These are phyloP conservation scores for Nylanderia fulva DNA, from an alignment of 1,140 invertebrate genomes.

Conservation along the genomic window DNA sequence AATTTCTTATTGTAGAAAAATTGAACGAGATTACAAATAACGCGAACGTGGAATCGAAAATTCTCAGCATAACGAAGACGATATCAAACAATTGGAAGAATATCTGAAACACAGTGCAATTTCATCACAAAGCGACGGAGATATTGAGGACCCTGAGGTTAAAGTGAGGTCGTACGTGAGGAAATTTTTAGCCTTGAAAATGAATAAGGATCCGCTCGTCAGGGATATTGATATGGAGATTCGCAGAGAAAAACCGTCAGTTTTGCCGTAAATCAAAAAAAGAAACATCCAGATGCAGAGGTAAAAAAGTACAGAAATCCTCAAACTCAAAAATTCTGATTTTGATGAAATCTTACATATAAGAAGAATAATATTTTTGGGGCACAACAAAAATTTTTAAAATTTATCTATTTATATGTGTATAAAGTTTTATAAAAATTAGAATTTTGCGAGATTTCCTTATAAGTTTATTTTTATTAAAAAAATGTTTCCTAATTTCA, in stretches of 20 bases:
- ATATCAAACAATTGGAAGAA: conserved; percentile 90
- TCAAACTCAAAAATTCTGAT: too few relatives aligned
- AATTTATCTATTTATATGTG: too few relatives aligned
- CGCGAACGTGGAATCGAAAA: conserved; percentile 74
- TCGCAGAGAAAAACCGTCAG: conserved; percentile 90
- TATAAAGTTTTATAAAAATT: too few relatives aligned
- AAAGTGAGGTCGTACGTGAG: conserved; percentile 90
- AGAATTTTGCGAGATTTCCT: too few relatives aligned
- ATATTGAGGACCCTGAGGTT: conserved; percentile 88
- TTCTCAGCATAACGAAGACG: conserved; percentile 87
- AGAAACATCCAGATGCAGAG: conserved; percentile 88
- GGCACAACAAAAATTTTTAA: too few relatives aligned
- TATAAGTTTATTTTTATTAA: too few relatives aligned
- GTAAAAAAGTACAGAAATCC: too few relatives aligned
- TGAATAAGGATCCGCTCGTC: conserved; percentile 85
- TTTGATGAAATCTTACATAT: too few relatives aligned
- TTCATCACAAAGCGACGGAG: conserved; percentile 89
- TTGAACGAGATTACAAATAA: conserved; percentile 75
- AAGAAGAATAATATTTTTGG: too few relatives aligned
- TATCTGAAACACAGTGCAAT: conserved; percentile 91
- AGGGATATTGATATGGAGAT: conserved; percentile 87
- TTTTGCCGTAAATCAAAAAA: conserved; percentile 89
- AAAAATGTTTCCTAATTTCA: conserved; percentile 48
- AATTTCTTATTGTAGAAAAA: conserved; percentile 76
- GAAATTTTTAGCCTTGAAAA: conserved; percentile 87